Base-by-base conservation (phyloP, 2,797 vertebrate species). In the Myiothlypis coronata region DNA sequence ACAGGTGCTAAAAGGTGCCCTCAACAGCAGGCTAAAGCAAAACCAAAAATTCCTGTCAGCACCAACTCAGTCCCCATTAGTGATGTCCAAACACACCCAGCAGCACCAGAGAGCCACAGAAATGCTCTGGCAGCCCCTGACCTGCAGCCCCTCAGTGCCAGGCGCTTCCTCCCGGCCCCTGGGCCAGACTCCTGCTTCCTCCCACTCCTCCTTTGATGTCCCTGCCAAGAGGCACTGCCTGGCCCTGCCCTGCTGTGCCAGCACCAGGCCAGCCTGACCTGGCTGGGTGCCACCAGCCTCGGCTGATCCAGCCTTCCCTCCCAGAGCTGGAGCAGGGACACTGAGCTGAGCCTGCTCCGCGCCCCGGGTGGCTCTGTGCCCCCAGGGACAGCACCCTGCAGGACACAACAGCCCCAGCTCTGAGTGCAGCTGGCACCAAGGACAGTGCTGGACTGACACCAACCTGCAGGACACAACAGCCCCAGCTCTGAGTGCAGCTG, bases 281-380 rank as follows among this genome's bases (percentile, higher is more conserved):
- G 34, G 70, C 47, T 8, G 39, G 1, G 2, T 15, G 64, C 82
- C 30, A 72, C n/a, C 57, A 23, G 72, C 12, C 72, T 9, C 1
- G 11, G 67, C 60, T 12, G 22, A 55, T 32, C 60, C 5, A 0
- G 47, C 59, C 28, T 9, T 17, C 24, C 22, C 4, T 2, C 19
- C 37, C 0, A 1, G 8, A 24, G 34, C 67, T 2, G 2, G 12
- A 18, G 37, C 17, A 2, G 55, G n/a, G 15, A 11, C 56, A 35
- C 71, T 3, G 28, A 12, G 11, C 27, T 0, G 3, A 47, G 30
- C 55, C 41, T 8, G 7, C 46, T 11, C 52, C 32, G 0, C 2
- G 3, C 3, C 5, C 63, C 65, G 3, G 8, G 0, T 0, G 5
- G 37, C 44, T 4, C n/a, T 17, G 3, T 0, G 52, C 10, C 4